These are phyloP conservation scores for Ranitomeya imitator DNA, from an alignment of 2,113 vertebrate species.

Conservation along the genomic window DNA sequence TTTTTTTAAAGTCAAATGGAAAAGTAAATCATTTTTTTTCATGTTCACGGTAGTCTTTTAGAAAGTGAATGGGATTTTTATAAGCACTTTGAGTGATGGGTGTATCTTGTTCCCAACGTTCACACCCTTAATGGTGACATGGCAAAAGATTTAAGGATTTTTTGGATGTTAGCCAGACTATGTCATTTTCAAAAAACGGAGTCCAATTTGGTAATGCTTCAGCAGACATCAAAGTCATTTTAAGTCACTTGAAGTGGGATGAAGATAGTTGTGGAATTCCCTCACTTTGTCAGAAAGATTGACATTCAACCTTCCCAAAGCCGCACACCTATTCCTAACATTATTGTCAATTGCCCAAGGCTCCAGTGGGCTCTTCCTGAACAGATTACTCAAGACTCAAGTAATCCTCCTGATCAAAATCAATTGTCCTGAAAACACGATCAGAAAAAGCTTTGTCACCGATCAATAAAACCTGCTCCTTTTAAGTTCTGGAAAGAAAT, in stretches of 20 bases:
- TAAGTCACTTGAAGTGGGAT: slow-evolving; percentile 59
- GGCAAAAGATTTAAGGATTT: slow-evolving; percentile 49
- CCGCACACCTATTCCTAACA: slow-evolving; percentile 45
- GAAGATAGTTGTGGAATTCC: slow-evolving; percentile 57
- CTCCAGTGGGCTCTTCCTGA: slow-evolving; percentile 51
- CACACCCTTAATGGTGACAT: slow-evolving; percentile 49
- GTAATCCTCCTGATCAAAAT: slow-evolving; percentile 55
- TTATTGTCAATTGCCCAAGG: slow-evolving; percentile 54
- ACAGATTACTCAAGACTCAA: slow-evolving; percentile 54
- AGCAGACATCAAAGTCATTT: slow-evolving; percentile 57
- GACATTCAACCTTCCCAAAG: slow-evolving; percentile 58
- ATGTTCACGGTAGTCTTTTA: background rate
- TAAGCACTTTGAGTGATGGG: slow-evolving; percentile 38
- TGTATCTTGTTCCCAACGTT: slow-evolving; percentile 43
- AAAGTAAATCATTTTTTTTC: background rate
- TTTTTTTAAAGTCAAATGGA: too few species aligned
- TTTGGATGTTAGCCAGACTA: slow-evolving; percentile 55
- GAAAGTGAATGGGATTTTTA: slow-evolving; percentile 34
- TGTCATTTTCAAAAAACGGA: slow-evolving; percentile 53
- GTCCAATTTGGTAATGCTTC: slow-evolving; percentile 57
- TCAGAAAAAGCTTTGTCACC: slow-evolving; percentile 35
- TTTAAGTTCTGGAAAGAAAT: slow-evolving; percentile 3
- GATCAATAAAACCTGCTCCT: slow-evolving; percentile 38
- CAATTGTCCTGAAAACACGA: slow-evolving; percentile 56
- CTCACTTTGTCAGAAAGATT: slow-evolving; percentile 58